Base-by-base conservation (phyloP, 2,797 vertebrate genomes). In the Naso thynnoides region DNA sequence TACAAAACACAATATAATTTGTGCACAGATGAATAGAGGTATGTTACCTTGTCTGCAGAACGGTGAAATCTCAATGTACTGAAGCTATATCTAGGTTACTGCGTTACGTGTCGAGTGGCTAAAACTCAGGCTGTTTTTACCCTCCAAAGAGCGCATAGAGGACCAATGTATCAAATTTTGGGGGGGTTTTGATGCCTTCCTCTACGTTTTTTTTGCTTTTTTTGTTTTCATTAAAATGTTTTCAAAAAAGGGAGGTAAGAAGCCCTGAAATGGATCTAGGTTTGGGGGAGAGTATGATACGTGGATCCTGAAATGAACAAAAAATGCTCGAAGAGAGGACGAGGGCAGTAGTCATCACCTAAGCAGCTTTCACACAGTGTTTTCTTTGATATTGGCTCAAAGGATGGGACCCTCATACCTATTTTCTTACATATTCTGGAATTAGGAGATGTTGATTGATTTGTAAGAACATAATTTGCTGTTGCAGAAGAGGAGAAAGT, bases 391-490 rank as follows among this genome's bases (percentile, higher is more conserved):
- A 72, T 33, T 67, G 82, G 61, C 77, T 39, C 55, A 11, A 44
- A 76, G 63, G 62, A 79, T 76, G 58, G 19, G 18, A 59, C 50
- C 52, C 26, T 78, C 60, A 60, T 81, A 72, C 10, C 74, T 8
- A 49, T 50, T 67, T 62, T 81, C 62, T 69, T 78, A 38, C 27
- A 58, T 84, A 57, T 85, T 57, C 76, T 76, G 81, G 70, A 67
- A 76, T 38, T 62, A 84, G 71, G 73, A 88, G 81, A 83, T 89
- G 86, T 78, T 85, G 87, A 91, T 86, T 91, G 86, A 91, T 88
- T 86, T 79, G 49, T 73, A 84, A 81, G 69, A 88, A 56, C 70
- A 44, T 67, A 66, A 86, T 84, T 89, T 81, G 49, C 63, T 24
- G 66, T 68, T 63, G 71, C 68, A 60, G 54, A 69, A 75, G 71